Evolutionary conservation across 2,797 vertebrate genomes (phyloP).

Genomic region (Gymnoscopelus braueri): DNA sequence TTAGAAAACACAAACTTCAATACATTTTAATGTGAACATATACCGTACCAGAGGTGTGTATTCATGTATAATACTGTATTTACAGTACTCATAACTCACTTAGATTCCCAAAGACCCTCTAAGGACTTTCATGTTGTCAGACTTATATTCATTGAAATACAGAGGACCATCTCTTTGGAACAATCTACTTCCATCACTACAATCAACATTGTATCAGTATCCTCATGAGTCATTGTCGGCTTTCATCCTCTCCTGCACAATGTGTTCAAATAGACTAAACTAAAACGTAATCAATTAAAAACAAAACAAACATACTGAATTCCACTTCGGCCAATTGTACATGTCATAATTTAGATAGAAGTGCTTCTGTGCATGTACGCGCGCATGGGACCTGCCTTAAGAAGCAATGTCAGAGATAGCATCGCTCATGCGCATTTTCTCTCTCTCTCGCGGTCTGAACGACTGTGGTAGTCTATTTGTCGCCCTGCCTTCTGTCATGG

Average conservation of each 20-base stretch:
- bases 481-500: constrained; percentile 53
- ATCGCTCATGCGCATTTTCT: constrained; percentile 18
- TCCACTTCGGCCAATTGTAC: not conserved
- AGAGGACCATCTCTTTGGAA: constrained; percentile 7
- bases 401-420: constrained; percentile 18
- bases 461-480: constrained; percentile 53
- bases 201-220: not conserved
- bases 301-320: no score
- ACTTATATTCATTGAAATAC: constrained; percentile 4
- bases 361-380: constrained; percentile 16
- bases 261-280: no score
- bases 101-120: not conserved
- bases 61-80: constrained; percentile 4
- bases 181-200: constrained; percentile 5
- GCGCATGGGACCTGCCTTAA: constrained; percentile 11
- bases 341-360: constrained; percentile 12
- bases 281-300: no score
- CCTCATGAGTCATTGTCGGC: no score
- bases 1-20: not conserved
- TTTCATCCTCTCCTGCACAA: not conserved
- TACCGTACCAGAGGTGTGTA: not conserved
- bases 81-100: not conserved
- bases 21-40: constrained; percentile 7
- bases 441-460: constrained; percentile 37
- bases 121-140: constrained; percentile 5